phyloP scores from a whole-genome alignment of 1,140 invertebrate genomes.

The Caenorhabditis inopinata region DNA sequence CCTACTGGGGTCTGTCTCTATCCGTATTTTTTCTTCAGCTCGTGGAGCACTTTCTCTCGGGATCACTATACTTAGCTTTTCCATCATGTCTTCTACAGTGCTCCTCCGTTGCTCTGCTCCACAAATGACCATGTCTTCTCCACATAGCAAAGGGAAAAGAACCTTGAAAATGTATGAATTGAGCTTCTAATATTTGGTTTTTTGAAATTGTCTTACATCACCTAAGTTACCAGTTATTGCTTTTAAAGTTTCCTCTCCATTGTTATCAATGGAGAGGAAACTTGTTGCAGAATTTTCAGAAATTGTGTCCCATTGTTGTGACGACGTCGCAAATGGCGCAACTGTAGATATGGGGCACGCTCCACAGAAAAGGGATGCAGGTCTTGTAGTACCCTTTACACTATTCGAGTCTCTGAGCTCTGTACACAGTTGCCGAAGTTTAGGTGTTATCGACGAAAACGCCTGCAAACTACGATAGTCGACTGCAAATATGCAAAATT shows the following conservation, averaged over 20 bases:
- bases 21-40: neutral
- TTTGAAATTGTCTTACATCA: too few relatives aligned
- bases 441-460: neutral
- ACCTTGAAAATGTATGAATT: neutral
- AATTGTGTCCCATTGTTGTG: neutral
- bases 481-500: neutral
- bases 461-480: neutral
- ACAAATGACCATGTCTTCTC: slow-evolving; percentile 12
- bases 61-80: neutral
- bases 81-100: neutral
- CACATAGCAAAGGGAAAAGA: neutral
- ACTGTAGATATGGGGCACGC: neutral
- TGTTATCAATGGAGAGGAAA: neutral
- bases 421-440: neutral
- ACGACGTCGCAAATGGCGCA: neutral
- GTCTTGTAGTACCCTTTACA: neutral
- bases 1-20: neutral
- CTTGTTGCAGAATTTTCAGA: neutral
- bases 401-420: neutral
- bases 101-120: neutral
- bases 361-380: neutral
- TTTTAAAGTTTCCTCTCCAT: slow-evolving; percentile 1
- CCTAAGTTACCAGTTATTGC: neutral
- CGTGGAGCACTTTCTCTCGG: neutral
- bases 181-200: too few relatives aligned